Base-by-base conservation (phyloP, 2,888 invertebrate genomes). In the Thecocarcelia acutangulata region DNA sequence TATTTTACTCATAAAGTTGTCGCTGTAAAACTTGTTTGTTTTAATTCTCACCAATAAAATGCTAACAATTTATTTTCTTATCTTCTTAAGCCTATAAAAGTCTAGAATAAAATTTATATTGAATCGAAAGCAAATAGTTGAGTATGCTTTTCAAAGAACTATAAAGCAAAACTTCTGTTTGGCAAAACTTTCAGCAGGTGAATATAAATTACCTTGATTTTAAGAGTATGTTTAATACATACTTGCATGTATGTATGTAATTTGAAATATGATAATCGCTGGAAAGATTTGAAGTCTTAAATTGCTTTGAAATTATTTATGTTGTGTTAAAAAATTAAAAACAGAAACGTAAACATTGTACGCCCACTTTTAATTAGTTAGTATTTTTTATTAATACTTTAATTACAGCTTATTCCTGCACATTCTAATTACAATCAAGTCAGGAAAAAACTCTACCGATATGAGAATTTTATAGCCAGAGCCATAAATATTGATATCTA, bases 311-410 rank as follows among this genome's bases (percentile, higher is more conserved):
- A 59, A 37, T 44, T 17, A 48, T 69, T 61, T 46, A 61, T 69
- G 46, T 44, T 44, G 44, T 37, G 58, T 52, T 68, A 33, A 33
- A 33, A 33, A 13, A 61, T 68, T 59, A n/a, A 40, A 28, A 66
- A 33, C 40, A 50, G 11, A 58, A 66, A 50, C 21, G 50, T 33
- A 58, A 68, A 52, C 37, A 59, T 21, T 8, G 9, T 37, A 61
- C 68, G 68, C 59, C 61, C 33, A 61, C 52, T 1, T 61, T 46
- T 50, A 75, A 52, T 59, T 24, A 61, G 21, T 15, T 6, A 69
- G 37, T 21, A 69, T 61, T 73, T 52, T 33, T 69, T 61, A 69
- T 46, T 69, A 76, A 61, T 46, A 61, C 69, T 76, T 76, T 61
- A 70, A 77, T 63, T 15, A 64, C 50, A 56, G 33, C 3, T 61